Evolutionary conservation across 2,797 vertebrate genomes (phyloP), one percentile per base, ranked within the genome.

Genomic region (Rhynchonycteris naso): DNA sequence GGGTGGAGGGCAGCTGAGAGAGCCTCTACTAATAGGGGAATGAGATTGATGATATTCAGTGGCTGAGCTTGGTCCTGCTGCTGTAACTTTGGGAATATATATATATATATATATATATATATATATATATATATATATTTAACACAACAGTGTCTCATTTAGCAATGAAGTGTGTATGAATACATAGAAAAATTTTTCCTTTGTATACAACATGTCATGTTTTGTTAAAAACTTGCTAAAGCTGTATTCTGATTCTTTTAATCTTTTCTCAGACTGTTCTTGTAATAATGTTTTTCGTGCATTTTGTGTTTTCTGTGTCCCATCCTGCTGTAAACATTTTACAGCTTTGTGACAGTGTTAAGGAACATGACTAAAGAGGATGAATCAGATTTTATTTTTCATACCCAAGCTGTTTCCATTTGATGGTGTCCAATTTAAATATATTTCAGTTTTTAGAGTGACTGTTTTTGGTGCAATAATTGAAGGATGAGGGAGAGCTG

Each of bases 331-430:
- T 80, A 72, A 94, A 92, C 74, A 33, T 76, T 65, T 74, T 71
- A 13, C 78, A 11, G 75, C n/a, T 95, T 88, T 86, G n/a, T 63
- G 68, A 21, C 18, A 54, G 35, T 68, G 9, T 59, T 80, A 92
- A 91, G 68, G 89, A 86, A 72, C 5, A 1, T 84, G 90, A 79
- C 72, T 90, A 47, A 47, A 90, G 9, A 33, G 79, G 68, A 80
- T 38, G 33, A 83, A 81, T 78, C 69, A 88, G 63, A 69, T 84
- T 94, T 76, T 93, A 35, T 66, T 90, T 96, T 86, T 71, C 35
- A 69, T 61, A 30, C 33, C 33, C 43, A 90, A 76, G 72, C 74
- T 86, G 43, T 78, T 88, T 76, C 33, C 58, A 43, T 83, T 82
- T 56, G 80, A 79, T 5, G 82, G 68, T 59, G 83, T 38, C 92